These are phyloP conservation scores for Zaprionus kolodkinae DNA, from an alignment of 1,140 invertebrate species.

Conservation along the genomic window DNA sequence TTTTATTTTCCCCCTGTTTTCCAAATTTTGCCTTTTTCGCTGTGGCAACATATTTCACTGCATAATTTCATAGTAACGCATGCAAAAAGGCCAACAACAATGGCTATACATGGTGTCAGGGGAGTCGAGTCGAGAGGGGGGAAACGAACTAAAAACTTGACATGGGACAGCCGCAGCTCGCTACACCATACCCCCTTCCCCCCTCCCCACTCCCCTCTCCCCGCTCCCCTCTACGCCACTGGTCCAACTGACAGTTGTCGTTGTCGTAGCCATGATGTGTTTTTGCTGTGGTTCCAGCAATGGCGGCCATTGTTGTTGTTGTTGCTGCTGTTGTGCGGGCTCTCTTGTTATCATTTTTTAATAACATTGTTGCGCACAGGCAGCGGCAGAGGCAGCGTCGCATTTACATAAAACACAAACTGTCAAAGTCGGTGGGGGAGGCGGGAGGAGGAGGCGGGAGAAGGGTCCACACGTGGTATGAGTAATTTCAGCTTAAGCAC, in stretches of 20 bases:
- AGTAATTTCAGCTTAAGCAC: constrained; percentile 80
- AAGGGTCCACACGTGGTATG: constrained; percentile 73
- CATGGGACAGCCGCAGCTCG: constrained; percentile 75
- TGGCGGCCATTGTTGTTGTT: constrained; percentile 23
- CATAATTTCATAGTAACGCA: constrained; percentile 79
- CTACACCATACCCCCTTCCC: too few species aligned
- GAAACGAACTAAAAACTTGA: constrained; percentile 78
- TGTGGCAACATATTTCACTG: constrained; percentile 81
- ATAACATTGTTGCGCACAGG: constrained; percentile 76
- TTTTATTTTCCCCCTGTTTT: too few species aligned
- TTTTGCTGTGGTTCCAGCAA: constrained; percentile 27
- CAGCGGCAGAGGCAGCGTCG: constrained; percentile 47
- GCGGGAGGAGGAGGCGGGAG: too few species aligned
- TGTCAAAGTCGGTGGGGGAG: constrained; percentile 27
- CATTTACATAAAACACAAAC: constrained; percentile 77
- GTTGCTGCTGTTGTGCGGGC: constrained; percentile 45
- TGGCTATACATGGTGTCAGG: constrained; percentile 1
- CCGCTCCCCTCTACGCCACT: neutral
- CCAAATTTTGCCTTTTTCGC: constrained; percentile 30
- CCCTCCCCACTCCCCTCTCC: too few species aligned
- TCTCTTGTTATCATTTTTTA: constrained; percentile 82
- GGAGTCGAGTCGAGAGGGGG: neutral
- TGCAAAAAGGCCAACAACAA: constrained; percentile 67
- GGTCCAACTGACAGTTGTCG: constrained; percentile 78
- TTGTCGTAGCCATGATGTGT: constrained; percentile 50